A percentile compares a stretch with the other conserved stretches of the same genome.
phyloP scores from a whole-genome alignment of 1,140 invertebrate genomes.

The Lanistes nyassanus region DNA sequence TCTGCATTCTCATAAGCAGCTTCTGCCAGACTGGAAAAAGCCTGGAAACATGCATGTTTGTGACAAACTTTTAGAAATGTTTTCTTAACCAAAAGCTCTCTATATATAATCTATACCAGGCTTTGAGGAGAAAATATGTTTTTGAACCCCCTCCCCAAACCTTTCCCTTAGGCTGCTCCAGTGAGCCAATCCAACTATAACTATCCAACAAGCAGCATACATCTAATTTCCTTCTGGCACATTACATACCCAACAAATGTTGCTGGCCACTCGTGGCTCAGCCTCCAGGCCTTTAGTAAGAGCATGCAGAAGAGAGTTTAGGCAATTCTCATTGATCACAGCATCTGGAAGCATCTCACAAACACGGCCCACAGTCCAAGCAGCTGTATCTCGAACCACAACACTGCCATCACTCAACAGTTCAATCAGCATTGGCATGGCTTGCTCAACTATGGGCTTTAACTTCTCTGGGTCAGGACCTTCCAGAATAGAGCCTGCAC shows the following conservation, averaged over 20 bases:
- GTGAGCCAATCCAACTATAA: background rate
- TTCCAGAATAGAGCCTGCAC: slow-evolving; percentile 86
- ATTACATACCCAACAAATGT: slow-evolving; percentile 91
- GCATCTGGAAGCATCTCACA: slow-evolving; percentile 97
- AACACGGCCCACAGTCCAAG: slow-evolving; percentile 97
- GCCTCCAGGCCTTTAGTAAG: slow-evolving; percentile 86
- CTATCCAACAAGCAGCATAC: background rate
- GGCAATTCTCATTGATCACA: slow-evolving; percentile 84
- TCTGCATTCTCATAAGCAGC: slow-evolving; percentile 89
- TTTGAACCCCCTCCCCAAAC: background rate
- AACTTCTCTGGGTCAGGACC: slow-evolving; percentile 89
- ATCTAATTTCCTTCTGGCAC: background rate
- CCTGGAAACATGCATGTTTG: slow-evolving; percentile 65
- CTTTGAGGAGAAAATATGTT: no score
- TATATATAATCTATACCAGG: background rate
- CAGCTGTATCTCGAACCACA: slow-evolving; percentile 94
- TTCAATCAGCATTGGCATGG: slow-evolving; percentile 93
- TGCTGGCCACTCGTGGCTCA: slow-evolving; percentile 95
- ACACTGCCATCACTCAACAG: slow-evolving; percentile 89
- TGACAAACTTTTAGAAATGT: background rate
- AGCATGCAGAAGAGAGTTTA: slow-evolving; percentile 86
- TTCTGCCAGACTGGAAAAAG: slow-evolving; percentile 96
- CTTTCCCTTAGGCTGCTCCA: background rate
- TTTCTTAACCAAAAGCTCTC: background rate
- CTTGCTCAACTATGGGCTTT: slow-evolving; percentile 94